Conservation (phyloP, 2,113 vertebrate genomes). For the Leucosticte australis region DNA sequence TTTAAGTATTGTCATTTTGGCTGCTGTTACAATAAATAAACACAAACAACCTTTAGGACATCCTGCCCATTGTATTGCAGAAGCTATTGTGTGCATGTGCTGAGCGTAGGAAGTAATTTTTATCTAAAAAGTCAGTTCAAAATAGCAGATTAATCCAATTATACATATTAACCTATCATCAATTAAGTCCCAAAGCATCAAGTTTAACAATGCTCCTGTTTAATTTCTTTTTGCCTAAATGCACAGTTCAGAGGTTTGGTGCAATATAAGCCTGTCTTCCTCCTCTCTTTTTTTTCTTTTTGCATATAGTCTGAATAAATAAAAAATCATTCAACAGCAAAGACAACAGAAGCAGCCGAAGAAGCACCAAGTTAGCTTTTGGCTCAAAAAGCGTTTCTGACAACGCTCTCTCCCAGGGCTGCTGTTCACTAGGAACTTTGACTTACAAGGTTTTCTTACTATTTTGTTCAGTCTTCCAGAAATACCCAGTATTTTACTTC, state of each 20-base stretch:
- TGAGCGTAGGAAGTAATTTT: slow-evolving; percentile 14
- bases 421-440: not conserved
- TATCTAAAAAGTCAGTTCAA: not conserved
- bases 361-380: not conserved
- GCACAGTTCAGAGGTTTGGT: not conserved
- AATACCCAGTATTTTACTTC: not conserved
- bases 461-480: not conserved
- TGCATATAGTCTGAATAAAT: not conserved
- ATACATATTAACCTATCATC: not conserved
- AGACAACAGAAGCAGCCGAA: not conserved
- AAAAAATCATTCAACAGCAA: not conserved
- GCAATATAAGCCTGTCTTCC: not conserved
- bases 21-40: not conserved
- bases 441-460: not conserved
- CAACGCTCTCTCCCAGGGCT: not conserved
- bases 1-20: not conserved
- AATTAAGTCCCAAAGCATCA: not conserved
- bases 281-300: not conserved
- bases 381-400: not conserved
- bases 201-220: not conserved
- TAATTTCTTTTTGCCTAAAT: not conserved
- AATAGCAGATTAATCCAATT: not conserved
- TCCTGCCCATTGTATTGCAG: slow-evolving; percentile 18
- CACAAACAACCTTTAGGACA: not conserved
- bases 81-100: not conserved